A percentile compares a stretch with the other conserved stretches of the same genome.
Evolutionary conservation across 2,113 vertebrate species (phyloP).

Genomic region (Athene noctua): DNA sequence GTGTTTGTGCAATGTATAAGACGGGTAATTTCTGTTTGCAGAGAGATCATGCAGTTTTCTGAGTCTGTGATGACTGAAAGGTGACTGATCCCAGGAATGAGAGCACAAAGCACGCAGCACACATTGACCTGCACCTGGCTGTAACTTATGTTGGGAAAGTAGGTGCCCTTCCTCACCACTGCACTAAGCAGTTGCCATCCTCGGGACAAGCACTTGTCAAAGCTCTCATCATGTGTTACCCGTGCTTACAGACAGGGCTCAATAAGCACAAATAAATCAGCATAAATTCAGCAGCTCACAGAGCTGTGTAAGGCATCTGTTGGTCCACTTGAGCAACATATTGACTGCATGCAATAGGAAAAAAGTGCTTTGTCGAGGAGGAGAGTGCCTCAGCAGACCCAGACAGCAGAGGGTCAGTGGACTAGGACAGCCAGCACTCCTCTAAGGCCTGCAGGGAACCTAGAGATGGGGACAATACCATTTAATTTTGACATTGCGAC

Average conservation of each 20-base stretch:
- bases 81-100: not conserved
- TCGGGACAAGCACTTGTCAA: not conserved
- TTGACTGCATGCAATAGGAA: not conserved
- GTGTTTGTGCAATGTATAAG: not conserved
- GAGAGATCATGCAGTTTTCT: not conserved
- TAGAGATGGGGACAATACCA: not conserved
- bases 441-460: not conserved
- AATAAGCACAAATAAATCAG: not conserved
- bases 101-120: not conserved
- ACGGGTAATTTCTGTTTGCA: not conserved
- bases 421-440: not conserved
- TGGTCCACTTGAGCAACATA: not conserved
- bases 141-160: not conserved
- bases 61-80: not conserved
- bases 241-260: not conserved
- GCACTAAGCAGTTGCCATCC: not conserved
- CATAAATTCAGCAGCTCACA: not conserved
- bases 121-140: fast-evolving
- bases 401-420: not conserved
- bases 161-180: not conserved
- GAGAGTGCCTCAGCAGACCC: not conserved
- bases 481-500: not conserved
- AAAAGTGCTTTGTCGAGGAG: not conserved
- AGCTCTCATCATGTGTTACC: not conserved
- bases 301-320: not conserved